Evolutionary conservation across 2,888 invertebrate genomes (phyloP), one percentile per base, ranked within the genome.

Genomic region (Oeneis ivallda): DNA sequence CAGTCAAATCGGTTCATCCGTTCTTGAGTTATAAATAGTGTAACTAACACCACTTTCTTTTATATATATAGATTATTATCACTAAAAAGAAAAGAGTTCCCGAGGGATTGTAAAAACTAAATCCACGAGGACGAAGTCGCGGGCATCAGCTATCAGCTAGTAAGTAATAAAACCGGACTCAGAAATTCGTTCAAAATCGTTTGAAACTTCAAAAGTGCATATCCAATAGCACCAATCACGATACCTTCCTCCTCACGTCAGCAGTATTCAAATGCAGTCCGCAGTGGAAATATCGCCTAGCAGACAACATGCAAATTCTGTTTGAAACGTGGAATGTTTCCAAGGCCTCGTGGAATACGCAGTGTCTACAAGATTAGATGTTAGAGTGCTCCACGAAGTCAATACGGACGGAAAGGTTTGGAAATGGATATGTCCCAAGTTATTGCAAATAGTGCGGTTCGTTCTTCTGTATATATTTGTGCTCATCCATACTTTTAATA

Each of bases 341-440:
- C 79, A 80, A 82, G 84, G 84, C 84, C 86, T 85, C 87, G 86
- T 85, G 87, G 87, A 86, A 83, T 74, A 79, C 82, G 84, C 86
- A 89, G 85, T 87, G 86, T 88, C 32, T 86, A 89, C 87, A 87
- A 88, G 89, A 88, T 89, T 89, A 89, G 86, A 85, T 83, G 85
- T 79, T 79, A 82, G 85, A 85, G 26, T 43, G 57, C n/a, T 52
- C 50, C 17, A 15, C 13, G 32, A 32, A 32, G 50, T 52, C 50
- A 47, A 57, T 43, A 57, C 43, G 26, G 57, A 13, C 43, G 19
- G 13, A 26, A 43, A 57, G n/a, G 54, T 34, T 10, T 37, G 34
- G 9, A 54, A 54, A 54, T 17, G 15, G 39, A 19, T 54, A 17
- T 39, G 39, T 10, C 10, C 17, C 54, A 37, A 54, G 37, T n/a